Conservation (phyloP, 1,140 invertebrate species). For the Sinonovacula constricta region DNA sequence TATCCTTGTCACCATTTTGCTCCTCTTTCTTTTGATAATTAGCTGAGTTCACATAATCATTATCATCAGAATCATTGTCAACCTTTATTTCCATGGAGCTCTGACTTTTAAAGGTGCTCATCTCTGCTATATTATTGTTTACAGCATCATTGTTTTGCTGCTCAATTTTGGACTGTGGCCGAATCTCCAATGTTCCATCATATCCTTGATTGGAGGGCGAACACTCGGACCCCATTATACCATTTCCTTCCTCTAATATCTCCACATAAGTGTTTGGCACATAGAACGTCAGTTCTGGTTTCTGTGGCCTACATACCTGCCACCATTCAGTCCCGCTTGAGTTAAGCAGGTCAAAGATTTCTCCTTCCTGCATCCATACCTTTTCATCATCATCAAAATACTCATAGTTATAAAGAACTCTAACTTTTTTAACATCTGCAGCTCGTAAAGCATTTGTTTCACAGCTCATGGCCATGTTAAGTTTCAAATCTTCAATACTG, state of each 20-base stretch:
- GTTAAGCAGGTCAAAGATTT: background rate
- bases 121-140: no score
- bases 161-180: background rate
- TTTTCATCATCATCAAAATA: background rate
- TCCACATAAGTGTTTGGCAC: background rate
- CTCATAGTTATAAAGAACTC: background rate
- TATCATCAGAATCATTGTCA: no score
- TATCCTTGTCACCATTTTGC: background rate
- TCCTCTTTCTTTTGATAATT: background rate
- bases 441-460: no score
- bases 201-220: background rate
- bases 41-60: no score
- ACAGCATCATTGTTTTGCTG: background rate
- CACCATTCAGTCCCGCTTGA: background rate
- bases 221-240: background rate
- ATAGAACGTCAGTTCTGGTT: background rate
- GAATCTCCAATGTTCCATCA: background rate
- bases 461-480: no score
- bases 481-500: no score
- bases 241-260: background rate
- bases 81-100: no score
- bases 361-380: background rate
- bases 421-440: background rate
- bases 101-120: no score
- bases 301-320: background rate